These are phyloP conservation scores for Platanista minor DNA, from an alignment of 2,113 vertebrate species.

Conservation along the genomic window DNA sequence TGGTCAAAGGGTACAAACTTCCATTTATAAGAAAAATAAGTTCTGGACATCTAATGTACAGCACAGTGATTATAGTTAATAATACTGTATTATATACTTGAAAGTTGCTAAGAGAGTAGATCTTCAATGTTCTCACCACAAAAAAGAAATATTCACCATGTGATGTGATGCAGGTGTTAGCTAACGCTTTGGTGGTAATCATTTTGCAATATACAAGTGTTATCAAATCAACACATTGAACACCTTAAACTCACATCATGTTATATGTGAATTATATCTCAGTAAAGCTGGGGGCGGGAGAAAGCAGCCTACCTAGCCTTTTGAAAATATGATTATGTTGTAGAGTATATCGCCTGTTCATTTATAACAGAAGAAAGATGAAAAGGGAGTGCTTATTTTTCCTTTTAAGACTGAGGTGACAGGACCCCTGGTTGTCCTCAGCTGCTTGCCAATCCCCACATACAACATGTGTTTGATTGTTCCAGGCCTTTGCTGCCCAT, in stretches of 20 bases:
- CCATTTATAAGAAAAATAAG: not conserved
- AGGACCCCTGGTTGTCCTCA: no score
- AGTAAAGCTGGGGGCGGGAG: not conserved
- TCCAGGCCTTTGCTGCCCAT: not conserved
- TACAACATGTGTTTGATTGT: not conserved
- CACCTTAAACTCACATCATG: not conserved
- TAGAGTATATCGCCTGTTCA: not conserved
- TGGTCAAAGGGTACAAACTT: not conserved
- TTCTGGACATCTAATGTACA: not conserved
- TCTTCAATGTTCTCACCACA: not conserved
- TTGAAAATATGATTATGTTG: not conserved
- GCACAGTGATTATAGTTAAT: not conserved
- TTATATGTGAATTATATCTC: not conserved
- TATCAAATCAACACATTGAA: not conserved
- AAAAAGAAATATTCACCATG: not conserved
- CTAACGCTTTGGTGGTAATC: not conserved
- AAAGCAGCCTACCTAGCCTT: not conserved
- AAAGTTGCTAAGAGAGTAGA: not conserved
- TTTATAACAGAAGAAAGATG: not conserved
- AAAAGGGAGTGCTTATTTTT: not conserved
- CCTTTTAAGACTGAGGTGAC: not conserved
- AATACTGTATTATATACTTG: not conserved
- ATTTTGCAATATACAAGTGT: not conserved
- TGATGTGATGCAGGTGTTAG: not conserved
- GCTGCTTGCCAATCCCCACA: no score